Evolutionary conservation across 2,113 vertebrate genomes (phyloP).

Genomic region (Tichodroma muraria): DNA sequence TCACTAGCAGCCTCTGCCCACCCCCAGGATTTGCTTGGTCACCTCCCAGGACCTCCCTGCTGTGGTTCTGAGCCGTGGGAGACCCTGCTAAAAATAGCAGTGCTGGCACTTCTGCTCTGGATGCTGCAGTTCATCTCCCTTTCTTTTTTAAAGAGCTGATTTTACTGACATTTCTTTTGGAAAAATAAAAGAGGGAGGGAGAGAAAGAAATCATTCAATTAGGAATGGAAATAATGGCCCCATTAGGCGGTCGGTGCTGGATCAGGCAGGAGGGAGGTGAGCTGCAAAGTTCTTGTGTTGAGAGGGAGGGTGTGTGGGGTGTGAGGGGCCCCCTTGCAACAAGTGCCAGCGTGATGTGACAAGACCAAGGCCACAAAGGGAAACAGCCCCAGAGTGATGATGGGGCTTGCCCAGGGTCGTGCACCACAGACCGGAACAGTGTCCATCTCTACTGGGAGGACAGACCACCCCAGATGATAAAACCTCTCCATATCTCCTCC

Average conservation of each 20-base stretch:
- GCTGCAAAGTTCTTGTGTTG: neutral
- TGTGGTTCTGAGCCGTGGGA: neutral
- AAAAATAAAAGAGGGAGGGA: neutral
- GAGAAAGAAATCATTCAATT: neutral
- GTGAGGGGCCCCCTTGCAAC: neutral
- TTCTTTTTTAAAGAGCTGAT: neutral
- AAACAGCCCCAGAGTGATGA: neutral
- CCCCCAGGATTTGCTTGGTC: neutral
- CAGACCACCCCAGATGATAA: neutral
- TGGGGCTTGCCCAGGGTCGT: neutral
- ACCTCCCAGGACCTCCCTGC: neutral
- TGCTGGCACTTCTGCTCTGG: neutral
- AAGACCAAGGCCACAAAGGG: neutral
- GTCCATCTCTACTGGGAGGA: neutral
- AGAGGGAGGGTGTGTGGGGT: neutral
- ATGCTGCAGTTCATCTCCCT: neutral
- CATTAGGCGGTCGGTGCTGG: fast-evolving
- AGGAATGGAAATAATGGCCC: neutral
- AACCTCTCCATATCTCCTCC: neutral
- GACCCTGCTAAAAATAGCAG: neutral
- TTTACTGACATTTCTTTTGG: neutral
- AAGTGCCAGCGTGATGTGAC: neutral
- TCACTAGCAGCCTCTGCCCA: neutral
- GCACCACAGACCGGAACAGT: neutral
- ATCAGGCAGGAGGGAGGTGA: neutral